These are phyloP conservation scores for Sceloporus undulatus DNA, from an alignment of 2,113 vertebrate genomes.

Conservation along the genomic window DNA sequence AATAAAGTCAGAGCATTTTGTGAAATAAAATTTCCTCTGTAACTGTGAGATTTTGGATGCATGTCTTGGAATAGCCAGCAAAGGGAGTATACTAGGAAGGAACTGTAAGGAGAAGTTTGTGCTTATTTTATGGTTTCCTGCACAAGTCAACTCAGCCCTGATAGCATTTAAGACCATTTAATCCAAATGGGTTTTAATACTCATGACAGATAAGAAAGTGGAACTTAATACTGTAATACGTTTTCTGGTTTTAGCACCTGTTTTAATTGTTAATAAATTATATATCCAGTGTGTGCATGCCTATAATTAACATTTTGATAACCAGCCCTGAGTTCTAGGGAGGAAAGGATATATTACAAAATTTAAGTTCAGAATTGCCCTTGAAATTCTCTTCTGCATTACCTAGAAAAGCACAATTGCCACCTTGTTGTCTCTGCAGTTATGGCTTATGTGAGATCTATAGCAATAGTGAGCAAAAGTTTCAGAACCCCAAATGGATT, in stretches of 20 bases:
- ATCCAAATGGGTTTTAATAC: background rate
- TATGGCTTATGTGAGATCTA: no score
- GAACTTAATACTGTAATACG: background rate
- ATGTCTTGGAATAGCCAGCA: conserved; percentile 45
- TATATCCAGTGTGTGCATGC: no score
- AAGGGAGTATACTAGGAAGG: conserved; percentile 58
- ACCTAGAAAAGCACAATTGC: background rate
- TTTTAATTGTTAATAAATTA: background rate
- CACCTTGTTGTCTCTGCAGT: background rate
- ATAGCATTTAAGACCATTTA: background rate
- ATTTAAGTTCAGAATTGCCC: background rate
- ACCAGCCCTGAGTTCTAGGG: background rate
- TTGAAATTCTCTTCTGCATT: background rate
- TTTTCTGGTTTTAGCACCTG: background rate
- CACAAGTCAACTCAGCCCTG: background rate
- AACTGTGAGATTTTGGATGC: background rate
- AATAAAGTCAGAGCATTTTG: background rate
- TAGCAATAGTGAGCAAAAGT: background rate
- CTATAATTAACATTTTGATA: no score
- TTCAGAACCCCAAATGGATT: background rate
- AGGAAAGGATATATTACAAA: background rate
- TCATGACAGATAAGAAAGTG: background rate
- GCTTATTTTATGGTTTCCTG: background rate
- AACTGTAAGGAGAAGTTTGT: background rate
- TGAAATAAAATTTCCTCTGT: background rate